Conservation (phyloP, 1,140 invertebrate species). For the Drosophila lini region DNA sequence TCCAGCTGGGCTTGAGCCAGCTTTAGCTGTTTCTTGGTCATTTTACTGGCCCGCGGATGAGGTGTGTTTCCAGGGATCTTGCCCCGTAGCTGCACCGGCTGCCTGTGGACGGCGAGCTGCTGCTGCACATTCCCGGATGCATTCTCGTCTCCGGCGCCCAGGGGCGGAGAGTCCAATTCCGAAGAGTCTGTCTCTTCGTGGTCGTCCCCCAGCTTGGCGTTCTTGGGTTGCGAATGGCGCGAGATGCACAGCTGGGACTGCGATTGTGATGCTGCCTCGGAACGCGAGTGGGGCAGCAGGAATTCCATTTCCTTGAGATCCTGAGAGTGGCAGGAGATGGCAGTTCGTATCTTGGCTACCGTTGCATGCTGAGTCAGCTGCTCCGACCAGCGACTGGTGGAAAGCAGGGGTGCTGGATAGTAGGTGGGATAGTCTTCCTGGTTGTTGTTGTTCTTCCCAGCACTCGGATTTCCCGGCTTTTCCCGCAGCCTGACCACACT, state of each 20-base stretch:
- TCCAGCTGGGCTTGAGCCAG: conserved; percentile 88
- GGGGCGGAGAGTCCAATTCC: conserved; percentile 19
- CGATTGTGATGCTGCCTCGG: conserved; percentile 31
- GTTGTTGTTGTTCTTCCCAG: conserved; percentile 24
- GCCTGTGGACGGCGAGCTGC: conserved; percentile 68
- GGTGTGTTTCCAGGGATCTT: conserved; percentile 84
- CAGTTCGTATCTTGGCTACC: conserved; percentile 76
- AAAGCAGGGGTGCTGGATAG: conserved; percentile 53
- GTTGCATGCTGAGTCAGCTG: conserved; percentile 71
- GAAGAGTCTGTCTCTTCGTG: conserved; percentile 36
- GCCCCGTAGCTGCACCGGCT: conserved; percentile 58
- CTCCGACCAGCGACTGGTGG: conserved; percentile 73
- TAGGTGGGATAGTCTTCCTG: conserved; percentile 58
- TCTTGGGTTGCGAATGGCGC: conserved; percentile 70
- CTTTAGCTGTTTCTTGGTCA: conserved; percentile 87
- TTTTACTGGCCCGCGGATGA: conserved; percentile 84
- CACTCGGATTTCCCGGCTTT: conserved; percentile 35
- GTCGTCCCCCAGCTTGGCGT: conserved; percentile 63
- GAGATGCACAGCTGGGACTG: conserved; percentile 66
- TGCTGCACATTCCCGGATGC: conserved; percentile 35
- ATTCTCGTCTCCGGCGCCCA: conserved; percentile 55
- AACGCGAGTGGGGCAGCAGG: conserved; percentile 67
- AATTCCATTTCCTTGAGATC: conserved; percentile 85
- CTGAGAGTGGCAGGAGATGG: conserved; percentile 68
- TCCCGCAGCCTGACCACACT: conserved; percentile 54